These are phyloP conservation scores for Cebidichthys violaceus DNA, from an alignment of 2,113 vertebrate genomes.

Conservation along the genomic window DNA sequence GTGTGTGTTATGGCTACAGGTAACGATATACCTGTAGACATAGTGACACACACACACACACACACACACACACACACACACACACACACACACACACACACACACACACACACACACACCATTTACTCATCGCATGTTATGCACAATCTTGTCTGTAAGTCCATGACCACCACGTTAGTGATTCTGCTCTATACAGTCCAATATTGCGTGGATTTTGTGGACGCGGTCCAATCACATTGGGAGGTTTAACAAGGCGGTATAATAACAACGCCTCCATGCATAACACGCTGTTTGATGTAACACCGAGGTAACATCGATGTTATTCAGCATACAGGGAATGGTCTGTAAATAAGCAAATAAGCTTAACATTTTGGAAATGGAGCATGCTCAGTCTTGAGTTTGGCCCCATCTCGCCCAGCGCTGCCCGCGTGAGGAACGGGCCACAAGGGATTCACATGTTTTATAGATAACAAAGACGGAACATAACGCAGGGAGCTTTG, in stretches of 20 bases:
- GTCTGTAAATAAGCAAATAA: slow-evolving; percentile 35
- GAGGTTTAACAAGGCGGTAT: slow-evolving; percentile 17
- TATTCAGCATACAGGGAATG: slow-evolving; percentile 12
- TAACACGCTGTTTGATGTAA: slow-evolving; percentile 37
- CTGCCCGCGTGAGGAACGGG: slow-evolving; percentile 29
- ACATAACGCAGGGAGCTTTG: slow-evolving; percentile 37
- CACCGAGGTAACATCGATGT: slow-evolving; percentile 27
- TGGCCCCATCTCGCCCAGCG: slow-evolving; percentile 36
- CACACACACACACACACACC: neutral
- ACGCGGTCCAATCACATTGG: slow-evolving; percentile 3
- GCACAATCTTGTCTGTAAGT: neutral
- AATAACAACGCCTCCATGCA: slow-evolving; percentile 27
- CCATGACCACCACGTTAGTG: slow-evolving; percentile 6
- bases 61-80: too few species aligned
- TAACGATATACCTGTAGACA: neutral
- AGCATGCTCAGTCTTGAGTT: slow-evolving; percentile 57
- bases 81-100: neutral
- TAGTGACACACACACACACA: too few species aligned
- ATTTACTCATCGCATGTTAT: neutral
- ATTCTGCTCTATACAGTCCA: neutral
- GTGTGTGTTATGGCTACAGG: neutral
- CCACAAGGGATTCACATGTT: slow-evolving; percentile 68
- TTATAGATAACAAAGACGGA: slow-evolving; percentile 60
- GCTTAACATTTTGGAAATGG: slow-evolving; percentile 44
- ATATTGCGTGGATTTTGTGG: slow-evolving; percentile 10